Evolutionary conservation across 2,113 vertebrate genomes (phyloP), one percentile per base, ranked within the genome.

Genomic region (Beaufortia kweichowensis): DNA sequence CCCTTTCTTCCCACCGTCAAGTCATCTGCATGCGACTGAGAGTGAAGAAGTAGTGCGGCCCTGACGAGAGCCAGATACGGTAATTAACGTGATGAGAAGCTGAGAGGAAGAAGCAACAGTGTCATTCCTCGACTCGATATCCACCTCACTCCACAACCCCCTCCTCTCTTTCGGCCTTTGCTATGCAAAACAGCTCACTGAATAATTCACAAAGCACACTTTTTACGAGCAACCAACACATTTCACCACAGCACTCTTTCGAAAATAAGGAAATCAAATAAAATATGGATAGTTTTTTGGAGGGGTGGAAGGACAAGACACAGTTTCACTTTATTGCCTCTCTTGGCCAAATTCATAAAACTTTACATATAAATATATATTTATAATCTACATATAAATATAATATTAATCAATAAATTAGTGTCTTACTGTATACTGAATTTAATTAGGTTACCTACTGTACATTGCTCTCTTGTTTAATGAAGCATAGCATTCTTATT

Each of bases 171-270:
- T 59, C 2, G 59, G 74, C 59, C 77, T 86, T 79, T 82, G 67
- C 70, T 55, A 84, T 84, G 78, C 84, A 83, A 86, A 88, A 73
- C 17, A 88, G 66, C 50, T 39, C 28, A 3, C 70, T 88, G 79
- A 88, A 90, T 90, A 84, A 90, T 88, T 89, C 85, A 87, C 6
- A 12, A 79, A 66, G 61, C 19, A 39, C 23, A 31, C 19, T 29
- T 77, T 67, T 62, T 62, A 79, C 68, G 55, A 75, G 78, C 65
- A 35, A 15, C 5, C 31, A 26, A 75, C 60, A 35, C 50, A 53
- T 79, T 83, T 84, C 75, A 83, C 76, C 79, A 73, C 65, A 48
- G 56, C 29, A 75, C 69, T 50, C 33, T 65, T 83, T 66, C 76
- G 72, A 79, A 81, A 77, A 76, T 82, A 78, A 85, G 76, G 46